Evolutionary conservation across 2,888 invertebrate genomes (phyloP), one percentile per base, ranked within the genome.

Genomic region (Urechis unicinctus): DNA sequence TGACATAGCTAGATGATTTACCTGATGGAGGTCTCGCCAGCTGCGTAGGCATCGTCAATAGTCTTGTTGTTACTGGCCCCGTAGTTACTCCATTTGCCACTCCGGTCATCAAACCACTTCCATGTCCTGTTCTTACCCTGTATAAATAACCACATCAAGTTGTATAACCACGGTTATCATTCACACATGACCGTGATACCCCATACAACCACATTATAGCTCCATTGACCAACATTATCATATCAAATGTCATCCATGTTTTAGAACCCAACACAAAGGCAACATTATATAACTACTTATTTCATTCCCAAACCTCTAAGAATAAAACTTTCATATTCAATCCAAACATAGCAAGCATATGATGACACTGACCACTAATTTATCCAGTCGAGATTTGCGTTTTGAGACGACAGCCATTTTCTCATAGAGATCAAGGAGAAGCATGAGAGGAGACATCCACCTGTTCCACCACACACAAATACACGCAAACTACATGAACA

Each of bases 31-130:
- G 63, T 66, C 46, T 77, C 73, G 9, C 75, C 75, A 48, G 83
- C 82, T 80, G 85, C 85, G 69, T 88, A 90, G 0, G 89, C 88
- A 63, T 87, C 86, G 64, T 89, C 88, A 50, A 90, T 88, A 1
- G 85, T 78, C 67, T 85, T 85, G 72, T 89, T 89, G 68, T 88
- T 88, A 5, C 82, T 77, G 3, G 83, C 79, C 0, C 86, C 85
- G 71, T 89, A 90, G 22, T 84, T 80, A 59, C 85, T 86, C 90
- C 90, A 91, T 69, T 86, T 85, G 2, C 88, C 88, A 13, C 85
- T 84, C n/a, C 85, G 84, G 50, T 88, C 82, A 74, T 91, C 89
- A 74, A 87, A 89, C 88, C 89, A 90, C 66, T 88, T 86, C 90
- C 90, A 90, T 21, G 73, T 69, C 52, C 80, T 79, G 58, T 66